Percentiles rank a stretch among this genome's conserved stretches.
phyloP scores from a whole-genome alignment of 2,797 vertebrate genomes.

The Podarcis lilfordi region DNA sequence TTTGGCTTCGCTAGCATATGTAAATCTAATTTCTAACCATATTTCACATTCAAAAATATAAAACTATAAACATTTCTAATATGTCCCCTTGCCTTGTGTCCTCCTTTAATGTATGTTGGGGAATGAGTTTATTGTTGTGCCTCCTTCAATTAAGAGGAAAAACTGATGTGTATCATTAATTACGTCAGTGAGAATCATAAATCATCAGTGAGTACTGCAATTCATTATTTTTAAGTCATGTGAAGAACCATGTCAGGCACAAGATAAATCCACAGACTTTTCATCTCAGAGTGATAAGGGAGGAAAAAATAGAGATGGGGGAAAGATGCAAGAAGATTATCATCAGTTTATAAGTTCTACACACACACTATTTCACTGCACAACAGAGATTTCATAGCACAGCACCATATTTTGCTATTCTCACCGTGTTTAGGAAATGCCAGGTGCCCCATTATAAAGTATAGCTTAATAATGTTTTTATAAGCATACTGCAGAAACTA shows the following conservation, averaged over 20 bases:
- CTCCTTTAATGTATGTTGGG: conserved; percentile 62
- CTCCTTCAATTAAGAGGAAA: conserved; percentile 92
- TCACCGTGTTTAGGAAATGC: conserved; percentile 26
- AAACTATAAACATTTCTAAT: conserved; percentile 46
- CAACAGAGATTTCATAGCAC: conserved; percentile 40
- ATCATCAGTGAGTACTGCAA: conserved; percentile 92
- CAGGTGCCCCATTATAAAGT: not conserved
- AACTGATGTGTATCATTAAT: conserved; percentile 98
- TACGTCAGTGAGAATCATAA: conserved; percentile 95
- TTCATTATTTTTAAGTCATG: conserved; percentile 95
- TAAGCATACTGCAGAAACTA: conserved; percentile 53
- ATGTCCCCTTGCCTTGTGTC: conserved; percentile 29
- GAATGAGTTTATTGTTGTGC: conserved; percentile 76
- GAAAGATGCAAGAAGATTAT: conserved; percentile 72
- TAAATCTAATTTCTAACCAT: conserved; percentile 1
- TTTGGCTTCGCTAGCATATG: not conserved
- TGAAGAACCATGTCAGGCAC: conserved; percentile 90
- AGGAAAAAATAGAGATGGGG: conserved; percentile 68
- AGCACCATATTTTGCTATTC: conserved; percentile 19
- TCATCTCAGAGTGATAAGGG: conserved; percentile 67
- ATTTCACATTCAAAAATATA: conserved; percentile 24
- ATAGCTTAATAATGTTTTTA: conserved; percentile 58
- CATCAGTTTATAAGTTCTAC: conserved; percentile 60
- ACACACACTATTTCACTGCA: conserved; percentile 29
- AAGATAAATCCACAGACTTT: conserved; percentile 86